Evolutionary conservation across 2,797 vertebrate species (phyloP).

Genomic region (Cottoperca gobio): DNA sequence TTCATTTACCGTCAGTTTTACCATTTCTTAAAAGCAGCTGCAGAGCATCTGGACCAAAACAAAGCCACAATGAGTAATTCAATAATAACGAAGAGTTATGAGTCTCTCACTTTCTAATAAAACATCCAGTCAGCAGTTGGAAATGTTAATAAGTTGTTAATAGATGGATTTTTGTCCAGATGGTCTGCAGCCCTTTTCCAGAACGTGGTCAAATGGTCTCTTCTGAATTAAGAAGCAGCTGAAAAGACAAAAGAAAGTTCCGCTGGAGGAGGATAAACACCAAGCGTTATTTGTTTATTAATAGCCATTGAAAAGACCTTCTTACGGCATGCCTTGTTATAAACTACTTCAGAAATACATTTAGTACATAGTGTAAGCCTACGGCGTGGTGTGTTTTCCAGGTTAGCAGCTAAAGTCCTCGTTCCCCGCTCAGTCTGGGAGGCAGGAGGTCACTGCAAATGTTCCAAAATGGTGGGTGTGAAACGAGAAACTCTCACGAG

Average conservation of each 20-base stretch:
- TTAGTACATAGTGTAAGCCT: background rate
- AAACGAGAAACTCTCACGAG: conserved; percentile 42
- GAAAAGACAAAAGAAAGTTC: background rate
- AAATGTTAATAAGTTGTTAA: conserved; percentile 47
- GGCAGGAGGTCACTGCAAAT: conserved; percentile 26
- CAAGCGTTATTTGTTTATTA: background rate
- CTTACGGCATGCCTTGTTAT: too few relatives aligned
- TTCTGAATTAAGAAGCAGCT: background rate
- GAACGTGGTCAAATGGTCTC: background rate
- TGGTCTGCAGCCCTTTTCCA: conserved; percentile 18
- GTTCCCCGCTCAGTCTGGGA: background rate
- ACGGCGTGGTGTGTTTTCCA: background rate
- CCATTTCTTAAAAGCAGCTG: conserved; percentile 36
- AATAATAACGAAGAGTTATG: conserved; percentile 32
- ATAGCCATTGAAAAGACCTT: too few relatives aligned
- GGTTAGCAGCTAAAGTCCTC: conserved; percentile 4
- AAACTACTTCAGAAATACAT: too few relatives aligned
- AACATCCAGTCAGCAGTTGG: conserved; percentile 37
- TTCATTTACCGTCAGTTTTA: conserved; percentile 20
- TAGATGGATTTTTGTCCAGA: conserved; percentile 32
- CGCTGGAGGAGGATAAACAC: background rate
- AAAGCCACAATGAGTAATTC: conserved; percentile 37
- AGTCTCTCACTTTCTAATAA: conserved; percentile 45
- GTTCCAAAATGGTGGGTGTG: conserved; percentile 18
- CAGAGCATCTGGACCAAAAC: conserved; percentile 51